Percentiles rank a stretch among this genome's conserved stretches.
These are phyloP conservation scores for Pogoniulus pusillus DNA, from an alignment of 2,797 vertebrate species.

Conservation along the genomic window DNA sequence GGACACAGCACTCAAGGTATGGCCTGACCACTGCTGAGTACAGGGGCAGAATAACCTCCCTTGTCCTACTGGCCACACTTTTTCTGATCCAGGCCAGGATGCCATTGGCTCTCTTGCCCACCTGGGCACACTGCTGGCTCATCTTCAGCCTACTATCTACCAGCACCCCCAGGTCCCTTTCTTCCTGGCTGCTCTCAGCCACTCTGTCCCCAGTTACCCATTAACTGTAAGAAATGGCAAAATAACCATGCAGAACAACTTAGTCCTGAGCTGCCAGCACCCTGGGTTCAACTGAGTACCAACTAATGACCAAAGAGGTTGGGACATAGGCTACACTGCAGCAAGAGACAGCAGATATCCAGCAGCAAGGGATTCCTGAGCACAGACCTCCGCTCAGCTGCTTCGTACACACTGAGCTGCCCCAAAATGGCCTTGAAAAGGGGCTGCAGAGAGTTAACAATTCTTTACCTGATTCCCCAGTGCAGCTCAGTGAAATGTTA, in stretches of 20 bases:
- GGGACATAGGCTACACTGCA: neutral
- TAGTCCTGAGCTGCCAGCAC: neutral
- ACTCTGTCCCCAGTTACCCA: neutral
- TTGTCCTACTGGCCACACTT: no score
- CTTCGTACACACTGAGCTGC: accelerated
- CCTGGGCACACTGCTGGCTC: no score
- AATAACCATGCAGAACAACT: neutral
- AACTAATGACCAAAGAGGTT: neutral
- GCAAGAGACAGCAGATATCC: neutral
- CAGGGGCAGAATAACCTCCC: no score
- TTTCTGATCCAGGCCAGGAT: no score
- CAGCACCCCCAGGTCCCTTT: no score
- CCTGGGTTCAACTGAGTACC: neutral
- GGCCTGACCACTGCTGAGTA: no score
- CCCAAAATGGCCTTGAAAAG: neutral
- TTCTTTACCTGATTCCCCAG: constrained; percentile 45
- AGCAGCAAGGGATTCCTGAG: neutral
- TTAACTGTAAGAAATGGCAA: neutral
- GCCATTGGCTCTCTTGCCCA: no score
- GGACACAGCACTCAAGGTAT: no score
- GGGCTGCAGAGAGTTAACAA: constrained; percentile 50
- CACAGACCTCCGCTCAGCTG: neutral
- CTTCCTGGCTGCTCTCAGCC: no score
- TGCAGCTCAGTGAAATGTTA: constrained; percentile 64
- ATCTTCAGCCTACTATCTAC: no score